Base-by-base conservation (phyloP, 2,797 vertebrate species). In the Sylvia borin region DNA sequence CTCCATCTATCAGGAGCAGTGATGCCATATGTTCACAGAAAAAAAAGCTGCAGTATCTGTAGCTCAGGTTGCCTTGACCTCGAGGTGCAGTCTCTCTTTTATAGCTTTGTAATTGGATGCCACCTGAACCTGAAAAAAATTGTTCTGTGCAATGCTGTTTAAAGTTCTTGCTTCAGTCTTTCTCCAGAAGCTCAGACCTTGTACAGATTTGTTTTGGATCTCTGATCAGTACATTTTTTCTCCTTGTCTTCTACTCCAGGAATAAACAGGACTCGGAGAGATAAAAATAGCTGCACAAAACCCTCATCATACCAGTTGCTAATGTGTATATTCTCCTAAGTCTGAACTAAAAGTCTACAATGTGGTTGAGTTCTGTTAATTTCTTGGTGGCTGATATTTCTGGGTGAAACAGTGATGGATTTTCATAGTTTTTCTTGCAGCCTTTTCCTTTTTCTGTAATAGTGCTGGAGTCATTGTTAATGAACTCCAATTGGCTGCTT, bases 61-160 rank as follows among this genome's bases (percentile, higher is more conserved):
- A 93, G 81, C 90, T 95, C 93, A 94, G 92, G 96, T 96, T 96
- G 90, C 94, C 70, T 94, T 96, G 94, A 90, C 88, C 95, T 92
- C 32, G 3, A 88, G 85, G 85, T 92, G 82, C 70, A 77, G 71
- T 26, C 36, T 92, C 68, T 76, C 68, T 60, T 93, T 93, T 83
- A 85, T 47, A 29, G 84, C 85, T 94, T 88, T 95, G 95, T 92
- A 96, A 94, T 43, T 88, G 91, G 81, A 95, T 89, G 67, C 75
- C 76, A 79, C 90, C 72, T 92, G 70, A 95, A 94, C 57, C 61
- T 65, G 60, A 65, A 77, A 87, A 85, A 80, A 74, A 19, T 26
- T 57, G 13, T 88, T 97, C 55, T 60, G 67, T 79, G 54, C n/a
- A 12, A 9, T 62, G 73, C 40, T 86, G 16, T 64, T 93, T 67